Evolutionary conservation across 2,797 vertebrate species (phyloP).

Genomic region (Vipera ursinii): DNA sequence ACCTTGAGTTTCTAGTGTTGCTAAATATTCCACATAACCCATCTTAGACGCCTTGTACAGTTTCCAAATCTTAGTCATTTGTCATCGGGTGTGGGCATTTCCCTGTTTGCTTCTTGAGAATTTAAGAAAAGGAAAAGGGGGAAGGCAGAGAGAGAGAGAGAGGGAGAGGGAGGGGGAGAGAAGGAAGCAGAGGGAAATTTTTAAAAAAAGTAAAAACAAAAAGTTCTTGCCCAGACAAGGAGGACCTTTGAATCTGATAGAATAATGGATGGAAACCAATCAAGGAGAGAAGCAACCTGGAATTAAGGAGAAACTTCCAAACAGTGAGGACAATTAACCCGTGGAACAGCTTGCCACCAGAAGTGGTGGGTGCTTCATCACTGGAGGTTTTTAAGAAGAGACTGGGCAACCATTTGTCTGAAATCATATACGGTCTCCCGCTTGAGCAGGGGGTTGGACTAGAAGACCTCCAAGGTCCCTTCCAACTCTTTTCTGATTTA

Average conservation of each 20-base stretch:
- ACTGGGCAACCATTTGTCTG: background rate
- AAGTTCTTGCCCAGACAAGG: conserved; percentile 35
- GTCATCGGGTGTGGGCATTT: conserved; percentile 57
- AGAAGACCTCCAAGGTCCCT: background rate
- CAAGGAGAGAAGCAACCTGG: background rate
- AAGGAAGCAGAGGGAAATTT: background rate
- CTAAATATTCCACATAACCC: conserved; percentile 57
- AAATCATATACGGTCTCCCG: background rate
- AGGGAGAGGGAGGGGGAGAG: no score
- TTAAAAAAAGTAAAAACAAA: conserved; percentile 34
- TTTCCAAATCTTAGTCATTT: conserved; percentile 61
- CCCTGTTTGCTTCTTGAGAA: conserved; percentile 43
- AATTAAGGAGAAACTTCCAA: background rate
- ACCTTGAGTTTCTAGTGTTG: conserved; percentile 57
- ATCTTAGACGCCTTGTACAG: conserved; percentile 56
- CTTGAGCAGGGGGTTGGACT: background rate
- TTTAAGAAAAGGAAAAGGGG: conserved; percentile 6
- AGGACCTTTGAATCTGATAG: background rate
- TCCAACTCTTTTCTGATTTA: background rate
- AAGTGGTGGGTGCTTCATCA: background rate
- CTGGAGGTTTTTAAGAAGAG: background rate
- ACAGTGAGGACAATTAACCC: background rate
- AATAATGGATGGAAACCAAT: background rate
- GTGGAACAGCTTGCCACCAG: background rate
- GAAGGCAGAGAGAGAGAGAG: background rate